Conservation (phyloP, 2,888 invertebrate species). For the Tridacna gigas region DNA sequence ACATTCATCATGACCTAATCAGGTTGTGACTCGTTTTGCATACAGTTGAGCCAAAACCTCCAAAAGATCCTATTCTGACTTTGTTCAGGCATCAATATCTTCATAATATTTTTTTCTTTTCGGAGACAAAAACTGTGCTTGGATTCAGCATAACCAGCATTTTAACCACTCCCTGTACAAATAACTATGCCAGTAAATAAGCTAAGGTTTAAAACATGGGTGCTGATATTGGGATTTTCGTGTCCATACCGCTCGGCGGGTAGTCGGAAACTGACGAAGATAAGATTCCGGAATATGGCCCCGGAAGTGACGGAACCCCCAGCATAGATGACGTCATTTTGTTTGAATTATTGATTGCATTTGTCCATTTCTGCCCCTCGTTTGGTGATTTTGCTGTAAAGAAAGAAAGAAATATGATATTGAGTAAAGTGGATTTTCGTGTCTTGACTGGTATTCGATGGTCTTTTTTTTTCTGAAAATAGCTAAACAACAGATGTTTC, state of each 20-base stretch:
- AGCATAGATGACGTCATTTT: constrained; percentile 69
- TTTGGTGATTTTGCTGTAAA: constrained; percentile 68
- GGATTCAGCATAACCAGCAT: background rate
- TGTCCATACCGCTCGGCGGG: constrained; percentile 62
- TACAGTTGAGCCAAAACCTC: too few species aligned
- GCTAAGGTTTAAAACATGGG: constrained; percentile 54
- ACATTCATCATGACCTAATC: too few species aligned
- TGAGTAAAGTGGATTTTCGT: too few species aligned
- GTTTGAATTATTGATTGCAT: constrained; percentile 63
- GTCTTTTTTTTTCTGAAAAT: too few species aligned
- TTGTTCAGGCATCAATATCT: too few species aligned
- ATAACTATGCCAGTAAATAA: background rate
- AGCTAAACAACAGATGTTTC: too few species aligned
- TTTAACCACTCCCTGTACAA: background rate
- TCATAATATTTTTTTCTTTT: too few species aligned
- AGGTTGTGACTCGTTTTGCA: too few species aligned
- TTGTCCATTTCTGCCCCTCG: constrained; percentile 74
- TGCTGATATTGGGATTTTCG: constrained; percentile 62
- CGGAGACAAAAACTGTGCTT: too few species aligned
- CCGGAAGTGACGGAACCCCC: constrained; percentile 76
- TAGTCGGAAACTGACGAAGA: constrained; percentile 60
- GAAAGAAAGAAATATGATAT: constrained; percentile 9
- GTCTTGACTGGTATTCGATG: too few species aligned
- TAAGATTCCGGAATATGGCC: constrained; percentile 80
- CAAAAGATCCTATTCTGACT: too few species aligned